Base-by-base conservation (phyloP, 1,140 invertebrate species). In the Polyergus mexicanus region DNA sequence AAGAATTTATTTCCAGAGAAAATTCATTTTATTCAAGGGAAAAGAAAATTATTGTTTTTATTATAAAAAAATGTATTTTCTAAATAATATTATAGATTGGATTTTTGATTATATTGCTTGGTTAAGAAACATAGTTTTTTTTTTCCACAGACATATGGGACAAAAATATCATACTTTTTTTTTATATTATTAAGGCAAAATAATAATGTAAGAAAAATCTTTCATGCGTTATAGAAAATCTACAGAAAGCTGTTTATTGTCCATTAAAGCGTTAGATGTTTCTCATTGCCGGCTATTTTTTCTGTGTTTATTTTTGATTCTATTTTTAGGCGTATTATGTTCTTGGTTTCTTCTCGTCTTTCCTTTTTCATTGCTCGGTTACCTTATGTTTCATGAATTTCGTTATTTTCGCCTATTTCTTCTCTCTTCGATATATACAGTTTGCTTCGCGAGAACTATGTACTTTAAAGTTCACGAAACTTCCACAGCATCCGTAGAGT, bases 311-410 rank as follows among this genome's bases (percentile, higher is more conserved):
- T 83, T 58, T 69, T 83, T 74, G 7, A 83, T 83, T 74, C 54
- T 74, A 60, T 74, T 83, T 74, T 28, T 54, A 58, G 66, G 60
- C 60, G 54, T 72, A 35, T 16, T 71, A 44, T 11, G 22, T 81
- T 54, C 66, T 71, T 41, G 54, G 38, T 44, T 60, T 65, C 28
- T 32, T 32, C 19, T 32, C n/a, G 35, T 54, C 19, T 25, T 72
- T 32, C 22, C 60, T 72, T 81, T 72, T 74, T 54, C 28, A 32
- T 44, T 1, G 22, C 22, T 58, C 25, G 19, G 66, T 81, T 80
- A 80, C 77, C 77, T 80, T 65, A 35, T 80, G 51, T 60, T 66
- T 81, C 78, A 66, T 60, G 68, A 83, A 83, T 83, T 83, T 83
- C 51, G 68, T 83, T 83, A 83, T 83, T 66, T 81, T 71, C 35